phyloP scores from a whole-genome alignment of 2,888 invertebrate species.

The Thecophora atra region DNA sequence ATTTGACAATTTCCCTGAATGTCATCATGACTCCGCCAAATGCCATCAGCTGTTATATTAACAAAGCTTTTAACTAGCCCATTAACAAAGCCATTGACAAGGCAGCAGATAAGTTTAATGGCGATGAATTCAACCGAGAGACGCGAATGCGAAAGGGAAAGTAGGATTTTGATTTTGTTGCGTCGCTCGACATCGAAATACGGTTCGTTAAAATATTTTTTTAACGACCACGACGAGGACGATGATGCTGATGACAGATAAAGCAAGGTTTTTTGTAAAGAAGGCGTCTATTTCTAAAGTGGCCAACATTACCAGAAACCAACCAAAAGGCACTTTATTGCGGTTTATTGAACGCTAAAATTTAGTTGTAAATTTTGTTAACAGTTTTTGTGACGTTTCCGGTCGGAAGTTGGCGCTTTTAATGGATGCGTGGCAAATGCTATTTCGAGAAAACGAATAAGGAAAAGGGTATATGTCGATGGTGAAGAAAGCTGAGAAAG shows the following conservation, averaged over 20 bases:
- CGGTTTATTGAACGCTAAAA: slow-evolving; percentile 2
- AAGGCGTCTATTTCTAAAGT: no score
- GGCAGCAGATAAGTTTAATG: slow-evolving; percentile 27
- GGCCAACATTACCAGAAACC: not conserved
- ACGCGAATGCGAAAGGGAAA: no score
- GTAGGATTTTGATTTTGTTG: no score
- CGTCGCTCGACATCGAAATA: no score
- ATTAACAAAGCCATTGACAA: slow-evolving; percentile 21
- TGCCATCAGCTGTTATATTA: slow-evolving; percentile 33
- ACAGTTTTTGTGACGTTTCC: not conserved
- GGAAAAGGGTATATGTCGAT: no score
- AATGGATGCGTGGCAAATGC: slow-evolving; percentile 8
- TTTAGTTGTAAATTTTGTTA: slow-evolving; percentile 13
- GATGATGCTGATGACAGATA: no score
- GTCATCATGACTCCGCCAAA: slow-evolving; percentile 28
- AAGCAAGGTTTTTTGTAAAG: no score
- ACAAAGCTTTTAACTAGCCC: no score
- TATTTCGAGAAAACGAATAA: not conserved
- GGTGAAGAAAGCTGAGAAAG: no score
- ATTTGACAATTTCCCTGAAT: not conserved
- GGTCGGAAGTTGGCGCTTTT: not conserved
- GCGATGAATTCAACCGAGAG: slow-evolving; percentile 22
- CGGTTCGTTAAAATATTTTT: slow-evolving; percentile 13
- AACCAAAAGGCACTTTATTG: slow-evolving; percentile 1
- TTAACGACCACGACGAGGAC: not conserved